Evolutionary conservation across 2,113 vertebrate species (phyloP).

Genomic region (Muntiacus reevesi): DNA sequence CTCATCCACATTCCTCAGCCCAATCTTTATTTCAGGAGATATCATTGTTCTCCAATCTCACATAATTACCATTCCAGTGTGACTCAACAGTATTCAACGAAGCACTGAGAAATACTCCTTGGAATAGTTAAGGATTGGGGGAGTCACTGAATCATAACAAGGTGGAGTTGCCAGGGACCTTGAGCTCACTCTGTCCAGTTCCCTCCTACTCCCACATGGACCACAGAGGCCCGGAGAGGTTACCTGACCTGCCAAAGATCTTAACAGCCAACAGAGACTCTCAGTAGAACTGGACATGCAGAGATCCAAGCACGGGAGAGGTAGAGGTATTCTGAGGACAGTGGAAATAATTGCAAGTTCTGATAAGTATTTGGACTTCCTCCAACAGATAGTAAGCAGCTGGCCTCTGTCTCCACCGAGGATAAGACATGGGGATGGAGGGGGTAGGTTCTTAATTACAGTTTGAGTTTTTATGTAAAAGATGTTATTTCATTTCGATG

Average conservation of each 20-base stretch:
- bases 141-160: not conserved
- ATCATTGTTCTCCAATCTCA: not conserved
- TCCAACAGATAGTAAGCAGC: not conserved
- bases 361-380: not conserved
- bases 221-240: not conserved
- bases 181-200: not conserved
- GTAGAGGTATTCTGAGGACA: slow-evolving; percentile 12
- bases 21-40: not conserved
- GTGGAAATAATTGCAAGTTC: not conserved
- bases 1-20: not conserved
- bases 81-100: not conserved
- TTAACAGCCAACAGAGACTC: not conserved
- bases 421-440: not conserved
- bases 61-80: not conserved
- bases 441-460: not conserved
- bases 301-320: not conserved
- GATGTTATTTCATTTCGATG: not conserved
- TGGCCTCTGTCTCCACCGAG: not conserved
- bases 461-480: slow-evolving; percentile 1
- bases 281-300: not conserved
- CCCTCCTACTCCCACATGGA: not conserved
- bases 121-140: not conserved
- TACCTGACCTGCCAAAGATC: not conserved
- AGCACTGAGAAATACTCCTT: not conserved
- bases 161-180: not conserved